phyloP scores from a whole-genome alignment of 2,888 invertebrate species.

The Octonoba sinensis region DNA sequence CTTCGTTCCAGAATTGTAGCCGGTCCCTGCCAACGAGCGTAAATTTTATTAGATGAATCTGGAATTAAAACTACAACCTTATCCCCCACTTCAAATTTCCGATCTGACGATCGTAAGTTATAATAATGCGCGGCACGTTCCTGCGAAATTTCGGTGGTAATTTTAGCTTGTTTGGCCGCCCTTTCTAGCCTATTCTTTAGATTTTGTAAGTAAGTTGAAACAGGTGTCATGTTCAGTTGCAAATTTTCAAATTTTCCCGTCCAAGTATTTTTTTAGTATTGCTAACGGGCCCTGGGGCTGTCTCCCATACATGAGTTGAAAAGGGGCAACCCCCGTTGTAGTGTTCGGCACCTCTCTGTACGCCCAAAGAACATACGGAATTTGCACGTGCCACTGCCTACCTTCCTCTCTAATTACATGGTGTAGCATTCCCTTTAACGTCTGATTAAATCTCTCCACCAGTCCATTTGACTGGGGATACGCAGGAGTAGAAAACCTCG shows the following conservation, averaged over 20 bases:
- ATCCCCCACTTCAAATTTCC: too few species aligned
- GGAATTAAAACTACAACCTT: neutral
- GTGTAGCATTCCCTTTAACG: constrained; percentile 13
- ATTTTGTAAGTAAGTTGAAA: neutral
- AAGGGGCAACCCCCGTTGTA: constrained; percentile 5
- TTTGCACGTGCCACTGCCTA: neutral
- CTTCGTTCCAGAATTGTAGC: neutral
- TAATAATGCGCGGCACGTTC: neutral
- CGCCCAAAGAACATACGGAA: neutral
- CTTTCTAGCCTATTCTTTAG: neutral
- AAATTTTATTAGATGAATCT: neutral
- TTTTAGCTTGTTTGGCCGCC: neutral
- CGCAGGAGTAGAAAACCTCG: neutral
- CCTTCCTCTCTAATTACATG: neutral
- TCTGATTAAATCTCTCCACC: constrained; percentile 1
- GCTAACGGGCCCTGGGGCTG: neutral
- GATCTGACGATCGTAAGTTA: neutral
- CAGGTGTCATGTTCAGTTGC: neutral
- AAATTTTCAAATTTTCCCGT: neutral
- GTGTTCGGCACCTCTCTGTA: neutral
- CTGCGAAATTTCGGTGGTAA: too few species aligned
- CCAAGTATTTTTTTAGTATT: neutral
- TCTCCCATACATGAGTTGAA: constrained; percentile 8
- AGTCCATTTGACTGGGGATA: neutral
- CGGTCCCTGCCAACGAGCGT: neutral